These are phyloP conservation scores for Melozone crissalis DNA, from an alignment of 2,113 vertebrate genomes.

Conservation along the genomic window DNA sequence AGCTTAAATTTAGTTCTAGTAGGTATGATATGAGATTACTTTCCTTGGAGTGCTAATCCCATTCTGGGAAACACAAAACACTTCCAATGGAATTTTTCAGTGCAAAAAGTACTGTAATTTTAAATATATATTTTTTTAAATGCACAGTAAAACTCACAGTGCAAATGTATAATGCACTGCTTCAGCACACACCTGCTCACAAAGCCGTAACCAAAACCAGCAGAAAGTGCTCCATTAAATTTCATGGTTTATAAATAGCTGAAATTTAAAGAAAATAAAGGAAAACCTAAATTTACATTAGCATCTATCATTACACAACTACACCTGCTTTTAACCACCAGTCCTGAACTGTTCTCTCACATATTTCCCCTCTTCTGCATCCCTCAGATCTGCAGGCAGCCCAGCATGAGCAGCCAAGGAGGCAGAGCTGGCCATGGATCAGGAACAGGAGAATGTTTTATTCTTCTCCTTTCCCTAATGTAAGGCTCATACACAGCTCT, in stretches of 20 bases:
- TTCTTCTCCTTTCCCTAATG: background rate
- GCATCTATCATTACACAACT: background rate
- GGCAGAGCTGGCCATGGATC: background rate
- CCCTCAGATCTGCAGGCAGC: background rate
- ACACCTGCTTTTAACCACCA: background rate
- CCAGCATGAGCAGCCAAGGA: background rate
- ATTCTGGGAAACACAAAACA: background rate
- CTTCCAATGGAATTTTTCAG: background rate
- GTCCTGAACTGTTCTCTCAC: background rate
- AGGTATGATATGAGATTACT: background rate
- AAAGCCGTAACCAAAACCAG: background rate
- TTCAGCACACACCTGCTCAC: background rate
- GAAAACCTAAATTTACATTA: background rate
- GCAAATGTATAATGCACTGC: background rate
- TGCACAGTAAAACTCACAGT: background rate
- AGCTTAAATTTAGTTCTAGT: background rate
- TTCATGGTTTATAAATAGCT: background rate
- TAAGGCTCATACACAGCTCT: background rate
- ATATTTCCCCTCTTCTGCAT: background rate
- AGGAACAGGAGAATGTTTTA: background rate
- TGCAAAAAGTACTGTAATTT: background rate
- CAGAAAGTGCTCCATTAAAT: background rate
- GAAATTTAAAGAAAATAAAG: background rate
- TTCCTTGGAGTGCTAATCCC: background rate
- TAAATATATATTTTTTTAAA: background rate